Conservation (phyloP, 2,797 vertebrate genomes). For the Poeciliopsis infans region DNA sequence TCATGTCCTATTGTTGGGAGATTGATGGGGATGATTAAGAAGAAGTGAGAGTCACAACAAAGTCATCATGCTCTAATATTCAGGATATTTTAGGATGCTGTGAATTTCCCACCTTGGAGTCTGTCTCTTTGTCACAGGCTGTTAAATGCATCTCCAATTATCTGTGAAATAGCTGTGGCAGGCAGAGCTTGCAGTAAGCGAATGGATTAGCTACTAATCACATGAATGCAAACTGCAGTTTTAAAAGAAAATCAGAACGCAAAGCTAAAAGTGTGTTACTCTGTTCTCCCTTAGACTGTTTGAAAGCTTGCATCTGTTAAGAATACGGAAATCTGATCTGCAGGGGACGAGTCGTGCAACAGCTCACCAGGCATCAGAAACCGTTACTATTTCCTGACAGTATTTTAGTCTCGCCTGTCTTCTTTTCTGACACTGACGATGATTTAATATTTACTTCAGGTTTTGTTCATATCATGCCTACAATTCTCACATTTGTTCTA, state of each 20-base stretch:
- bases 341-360: not conserved
- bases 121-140: conserved; percentile 69
- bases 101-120: conserved; percentile 55
- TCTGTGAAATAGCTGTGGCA: conserved; percentile 74
- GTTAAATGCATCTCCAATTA: conserved; percentile 76
- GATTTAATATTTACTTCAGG: conserved; percentile 7
- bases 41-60: conserved; percentile 75
- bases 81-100: conserved; percentile 75
- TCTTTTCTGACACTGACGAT: not conserved
- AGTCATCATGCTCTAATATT: conserved; percentile 72
- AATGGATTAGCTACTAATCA: conserved; percentile 24
- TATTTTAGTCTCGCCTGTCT: not conserved
- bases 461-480: conserved; percentile 4
- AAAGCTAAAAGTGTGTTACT: not conserved
- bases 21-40: conserved; percentile 75
- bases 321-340: not conserved
- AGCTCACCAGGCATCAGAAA: not conserved
- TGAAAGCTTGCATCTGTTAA: not conserved
- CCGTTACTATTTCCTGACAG: not conserved
- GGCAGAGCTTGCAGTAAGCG: conserved; percentile 35
- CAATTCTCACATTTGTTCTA: conserved; percentile 14
- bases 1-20: conserved; percentile 74
- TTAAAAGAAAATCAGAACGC: conserved; percentile 7
- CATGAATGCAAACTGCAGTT: conserved; percentile 20
- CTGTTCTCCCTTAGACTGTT: not conserved